phyloP scores from a whole-genome alignment of 2,888 invertebrate genomes.

The Adelognathus sp. region DNA sequence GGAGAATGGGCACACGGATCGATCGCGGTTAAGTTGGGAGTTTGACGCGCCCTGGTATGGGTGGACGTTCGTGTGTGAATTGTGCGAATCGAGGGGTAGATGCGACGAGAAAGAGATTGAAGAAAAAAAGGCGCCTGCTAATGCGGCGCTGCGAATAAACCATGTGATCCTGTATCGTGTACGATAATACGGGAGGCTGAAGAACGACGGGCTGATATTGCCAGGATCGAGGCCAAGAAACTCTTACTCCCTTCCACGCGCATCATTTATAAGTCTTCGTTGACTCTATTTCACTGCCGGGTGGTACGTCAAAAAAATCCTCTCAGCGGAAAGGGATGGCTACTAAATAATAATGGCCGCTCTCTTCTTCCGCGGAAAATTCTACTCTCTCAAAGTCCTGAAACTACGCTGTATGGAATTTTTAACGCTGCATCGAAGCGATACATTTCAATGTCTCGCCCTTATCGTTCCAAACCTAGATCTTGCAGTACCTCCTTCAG shows the following conservation, averaged over 20 bases:
- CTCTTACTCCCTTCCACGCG: background rate
- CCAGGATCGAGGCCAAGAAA: conserved; percentile 18
- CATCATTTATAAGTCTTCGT: conserved; percentile 25
- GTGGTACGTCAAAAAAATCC: background rate
- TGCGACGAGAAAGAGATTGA: background rate
- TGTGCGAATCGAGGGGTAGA: conserved; percentile 2
- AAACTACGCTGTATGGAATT: conserved; percentile 13
- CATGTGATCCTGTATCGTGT: background rate
- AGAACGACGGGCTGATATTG: background rate
- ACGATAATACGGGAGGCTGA: background rate
- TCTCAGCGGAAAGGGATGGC: background rate
- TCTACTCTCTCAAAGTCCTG: background rate
- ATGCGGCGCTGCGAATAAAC: conserved; percentile 10
- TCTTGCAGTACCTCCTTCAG: no score
- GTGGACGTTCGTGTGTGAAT: conserved; percentile 34
- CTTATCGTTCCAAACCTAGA: no score
- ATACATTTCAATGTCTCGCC: conserved; percentile 1
- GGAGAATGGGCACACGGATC: conserved; percentile 42
- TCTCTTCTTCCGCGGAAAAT: background rate
- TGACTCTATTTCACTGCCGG: background rate
- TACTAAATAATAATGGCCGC: conserved; percentile 26
- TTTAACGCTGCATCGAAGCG: background rate
- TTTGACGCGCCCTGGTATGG: background rate
- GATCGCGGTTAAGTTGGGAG: conserved; percentile 49
- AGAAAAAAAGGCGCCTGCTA: background rate